Conservation (phyloP, 1,140 invertebrate species). For the Sycophaga agraensis region DNA sequence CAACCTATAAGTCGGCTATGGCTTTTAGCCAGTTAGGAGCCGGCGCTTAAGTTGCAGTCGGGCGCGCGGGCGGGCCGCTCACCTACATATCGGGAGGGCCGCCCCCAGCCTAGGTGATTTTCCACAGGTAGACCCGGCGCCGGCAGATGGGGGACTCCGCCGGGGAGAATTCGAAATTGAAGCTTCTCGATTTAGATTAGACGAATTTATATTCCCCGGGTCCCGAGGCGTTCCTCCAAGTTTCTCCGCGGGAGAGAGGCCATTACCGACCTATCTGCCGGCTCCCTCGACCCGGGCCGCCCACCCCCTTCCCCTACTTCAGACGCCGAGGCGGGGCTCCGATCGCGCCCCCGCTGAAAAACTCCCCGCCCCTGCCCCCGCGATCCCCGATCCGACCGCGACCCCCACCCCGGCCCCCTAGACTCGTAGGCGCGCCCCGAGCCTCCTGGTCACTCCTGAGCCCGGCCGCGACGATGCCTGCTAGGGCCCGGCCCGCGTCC, state of each 20-base stretch:
- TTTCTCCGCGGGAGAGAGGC: neutral
- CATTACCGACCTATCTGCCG: constrained; percentile 23
- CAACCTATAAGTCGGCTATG: no score
- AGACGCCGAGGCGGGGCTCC: neutral
- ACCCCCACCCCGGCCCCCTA: no score
- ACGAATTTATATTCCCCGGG: constrained; percentile 45
- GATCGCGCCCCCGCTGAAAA: neutral
- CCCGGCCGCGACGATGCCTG: no score
- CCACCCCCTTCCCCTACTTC: constrained; percentile 17
- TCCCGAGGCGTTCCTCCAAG: constrained; percentile 18
- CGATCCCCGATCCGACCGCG: neutral
- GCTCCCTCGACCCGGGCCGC: neutral
- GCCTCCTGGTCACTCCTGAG: no score
- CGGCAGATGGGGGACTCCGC: no score
- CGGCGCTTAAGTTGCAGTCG: no score
- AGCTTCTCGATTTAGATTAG: constrained; percentile 47
- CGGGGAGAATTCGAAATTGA: constrained; percentile 43
- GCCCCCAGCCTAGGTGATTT: neutral
- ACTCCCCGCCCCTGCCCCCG: neutral
- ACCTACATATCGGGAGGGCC: no score
- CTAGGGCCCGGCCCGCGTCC: no score
- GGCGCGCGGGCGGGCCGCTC: no score
- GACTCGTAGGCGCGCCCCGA: no score
- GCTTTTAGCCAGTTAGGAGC: no score
- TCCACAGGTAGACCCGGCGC: no score